Base-by-base conservation (phyloP, 2,797 vertebrate genomes). In the Chaunax sp. region DNA sequence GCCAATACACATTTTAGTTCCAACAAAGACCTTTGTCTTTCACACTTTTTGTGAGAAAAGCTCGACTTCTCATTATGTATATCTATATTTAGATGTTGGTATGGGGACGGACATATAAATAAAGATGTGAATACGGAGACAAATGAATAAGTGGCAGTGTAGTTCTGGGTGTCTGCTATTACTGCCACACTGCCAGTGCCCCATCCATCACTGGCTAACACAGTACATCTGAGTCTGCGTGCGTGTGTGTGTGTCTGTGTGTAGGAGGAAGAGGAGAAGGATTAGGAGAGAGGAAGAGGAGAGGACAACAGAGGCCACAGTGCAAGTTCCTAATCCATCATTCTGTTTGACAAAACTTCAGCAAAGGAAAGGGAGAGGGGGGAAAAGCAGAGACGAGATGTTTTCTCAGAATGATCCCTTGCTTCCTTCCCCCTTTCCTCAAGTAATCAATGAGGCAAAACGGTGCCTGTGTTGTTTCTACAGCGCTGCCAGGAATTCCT, bases 181-280 rank as follows among this genome's bases (percentile, higher is more conserved):
- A 87, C 86, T 89, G 86, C 84, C 90, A 87, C 74, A 69, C 74
- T 85, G 81, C 86, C 87, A 87, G 78, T 76, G 75, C 62, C 53
- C 74, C 86, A 91, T 93, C 89, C 87, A 92, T 94, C 92, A 92
- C 77, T 60, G 46, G 79, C 80, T 85, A 90, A 90, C 78, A 79
- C 89, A 68, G 72, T 71, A 83, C 30, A 38, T 45, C 47, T 64
- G 66, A 60, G 61, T 61, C 67, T 59, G 77, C 45, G 69, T 59
- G 45, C 52, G 59, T 52, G 68, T 28, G 51, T 57, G 49, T 53
- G 58, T 55, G 62, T 64, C 69, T 68, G 61, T 51, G 26, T 68
- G 68, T 30, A 56, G 65, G 76, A 84, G 46, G 83, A 81, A 52
- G 85, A 89, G 59, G 75, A 85, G 75, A 65, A 80, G 51, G 78